Conservation (phyloP, 1,140 invertebrate genomes). For the Bombus difficillimus region DNA sequence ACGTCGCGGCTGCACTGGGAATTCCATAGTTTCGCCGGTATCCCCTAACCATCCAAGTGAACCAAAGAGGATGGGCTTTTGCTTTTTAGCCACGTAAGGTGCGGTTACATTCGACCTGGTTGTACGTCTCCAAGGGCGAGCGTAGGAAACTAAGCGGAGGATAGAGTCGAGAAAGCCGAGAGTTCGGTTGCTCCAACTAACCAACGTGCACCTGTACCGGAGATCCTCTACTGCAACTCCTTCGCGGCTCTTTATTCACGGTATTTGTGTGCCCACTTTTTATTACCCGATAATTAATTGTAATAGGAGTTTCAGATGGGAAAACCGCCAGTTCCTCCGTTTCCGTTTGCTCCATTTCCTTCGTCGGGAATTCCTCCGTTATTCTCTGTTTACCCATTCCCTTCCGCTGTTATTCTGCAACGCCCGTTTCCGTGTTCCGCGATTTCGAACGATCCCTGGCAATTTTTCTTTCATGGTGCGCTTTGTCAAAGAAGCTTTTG, state of each 20-base stretch:
- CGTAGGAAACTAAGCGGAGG: constrained; percentile 35
- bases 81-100: constrained; percentile 63
- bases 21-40: constrained; percentile 51
- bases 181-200: constrained; percentile 54
- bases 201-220: constrained; percentile 2
- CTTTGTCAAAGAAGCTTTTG: neutral
- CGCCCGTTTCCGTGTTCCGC: neutral
- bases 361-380: neutral
- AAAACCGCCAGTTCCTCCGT: neutral
- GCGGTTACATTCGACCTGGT: constrained; percentile 61
- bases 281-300: constrained; percentile 67
- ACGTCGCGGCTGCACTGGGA: constrained; percentile 60
- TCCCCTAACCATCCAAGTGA: neutral
- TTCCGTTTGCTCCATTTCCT: neutral
- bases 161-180: constrained; percentile 31
- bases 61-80: constrained; percentile 8
- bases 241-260: constrained; percentile 23
- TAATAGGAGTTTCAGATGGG: constrained; percentile 54
- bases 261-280: constrained; percentile 59
- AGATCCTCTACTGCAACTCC: constrained; percentile 1
- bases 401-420: neutral
- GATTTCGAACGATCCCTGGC: neutral
- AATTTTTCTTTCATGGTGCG: neutral
- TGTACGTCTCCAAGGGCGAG: constrained; percentile 47
- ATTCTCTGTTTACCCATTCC: constrained; percentile 1